A percentile compares a stretch with the other conserved stretches of the same genome.
These are phyloP conservation scores for Excalfactoria chinensis DNA, from an alignment of 2,113 vertebrate genomes.

Conservation along the genomic window DNA sequence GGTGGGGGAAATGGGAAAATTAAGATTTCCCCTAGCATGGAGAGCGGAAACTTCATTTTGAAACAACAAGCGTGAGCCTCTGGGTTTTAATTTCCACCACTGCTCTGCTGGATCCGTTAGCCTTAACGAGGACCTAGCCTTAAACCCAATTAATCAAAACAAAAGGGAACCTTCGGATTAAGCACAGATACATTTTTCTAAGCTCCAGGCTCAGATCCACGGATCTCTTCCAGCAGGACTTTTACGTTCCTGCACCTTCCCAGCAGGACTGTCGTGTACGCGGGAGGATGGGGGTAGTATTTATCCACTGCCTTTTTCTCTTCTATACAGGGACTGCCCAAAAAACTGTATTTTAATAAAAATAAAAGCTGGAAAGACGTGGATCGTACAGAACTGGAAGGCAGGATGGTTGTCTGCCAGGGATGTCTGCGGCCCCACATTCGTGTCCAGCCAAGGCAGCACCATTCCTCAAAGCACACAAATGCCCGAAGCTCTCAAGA, in stretches of 20 bases:
- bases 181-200: slow-evolving; percentile 33
- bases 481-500: neutral
- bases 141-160: neutral
- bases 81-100: neutral
- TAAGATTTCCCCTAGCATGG: neutral
- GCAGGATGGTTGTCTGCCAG: neutral
- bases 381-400: neutral
- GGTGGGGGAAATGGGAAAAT: slow-evolving; percentile 55
- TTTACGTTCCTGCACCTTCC: rapidly evolving
- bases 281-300: neutral
- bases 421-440: rapidly evolving
- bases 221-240: neutral
- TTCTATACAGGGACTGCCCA: neutral
- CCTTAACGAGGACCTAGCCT: neutral
- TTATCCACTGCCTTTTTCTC: neutral
- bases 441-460: neutral
- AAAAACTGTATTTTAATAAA: neutral
- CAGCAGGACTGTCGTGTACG: neutral
- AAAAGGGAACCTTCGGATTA: slow-evolving; percentile 16
- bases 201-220: slow-evolving; percentile 36
- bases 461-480: neutral
- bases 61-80: neutral
- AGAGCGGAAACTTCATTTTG: slow-evolving; percentile 20
- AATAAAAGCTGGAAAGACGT: neutral
- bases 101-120: neutral